Evolutionary conservation across 2,888 invertebrate species (phyloP).

Genomic region (Xanthostigma xanthostigma): DNA sequence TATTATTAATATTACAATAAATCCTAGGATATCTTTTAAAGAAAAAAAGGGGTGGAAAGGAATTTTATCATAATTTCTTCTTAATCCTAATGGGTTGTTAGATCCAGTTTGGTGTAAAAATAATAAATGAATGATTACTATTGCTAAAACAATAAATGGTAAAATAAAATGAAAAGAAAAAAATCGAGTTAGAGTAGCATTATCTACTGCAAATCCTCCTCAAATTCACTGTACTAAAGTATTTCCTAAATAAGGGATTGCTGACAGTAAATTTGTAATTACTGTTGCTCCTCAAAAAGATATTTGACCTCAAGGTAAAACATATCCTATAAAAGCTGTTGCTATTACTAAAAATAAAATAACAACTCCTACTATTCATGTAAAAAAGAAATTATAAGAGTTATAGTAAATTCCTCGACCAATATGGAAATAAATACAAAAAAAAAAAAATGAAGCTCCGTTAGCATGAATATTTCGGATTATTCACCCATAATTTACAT

Average conservation of each 20-base stretch:
- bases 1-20: slow-evolving; percentile 37
- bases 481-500: slow-evolving; percentile 54
- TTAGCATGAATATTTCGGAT: slow-evolving; percentile 52
- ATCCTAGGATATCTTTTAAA: slow-evolving; percentile 46
- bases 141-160: no score
- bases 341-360: slow-evolving; percentile 53
- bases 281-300: slow-evolving; percentile 68
- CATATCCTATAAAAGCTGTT: slow-evolving; percentile 65
- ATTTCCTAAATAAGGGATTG: slow-evolving; percentile 51
- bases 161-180: no score
- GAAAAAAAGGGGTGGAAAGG: slow-evolving; percentile 52
- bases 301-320: slow-evolving; percentile 67
- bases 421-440: slow-evolving; percentile 51
- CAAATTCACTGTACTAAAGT: slow-evolving; percentile 54
- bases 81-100: slow-evolving; percentile 14
- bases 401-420: slow-evolving; percentile 46
- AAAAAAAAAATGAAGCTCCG: slow-evolving; percentile 57
- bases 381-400: slow-evolving; percentile 30
- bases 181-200: slow-evolving; percentile 42
- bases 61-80: slow-evolving; percentile 51
- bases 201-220: slow-evolving; percentile 60
- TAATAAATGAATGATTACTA: no score
- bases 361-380: slow-evolving; percentile 49
- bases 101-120: no score
- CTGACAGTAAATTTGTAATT: slow-evolving; percentile 59